A percentile compares a stretch with the other conserved stretches of the same genome.
Conservation (phyloP, 2,797 vertebrate genomes). For the Sparidentex hasta region DNA sequence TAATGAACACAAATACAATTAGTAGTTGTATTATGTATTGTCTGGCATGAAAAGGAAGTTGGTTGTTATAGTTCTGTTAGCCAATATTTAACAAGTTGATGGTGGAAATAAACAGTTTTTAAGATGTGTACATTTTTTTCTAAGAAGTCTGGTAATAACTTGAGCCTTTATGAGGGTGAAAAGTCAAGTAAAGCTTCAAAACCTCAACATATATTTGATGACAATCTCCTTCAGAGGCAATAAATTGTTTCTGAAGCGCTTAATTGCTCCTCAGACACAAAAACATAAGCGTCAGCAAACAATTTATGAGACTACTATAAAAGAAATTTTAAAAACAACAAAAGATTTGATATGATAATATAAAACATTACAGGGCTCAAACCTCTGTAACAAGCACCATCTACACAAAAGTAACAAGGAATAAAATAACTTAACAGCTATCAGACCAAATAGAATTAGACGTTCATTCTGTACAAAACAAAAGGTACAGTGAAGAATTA, state of each 20-base stretch:
- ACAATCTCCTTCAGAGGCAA: background rate
- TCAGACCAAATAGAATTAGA: background rate
- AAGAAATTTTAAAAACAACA: background rate
- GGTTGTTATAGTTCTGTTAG: background rate
- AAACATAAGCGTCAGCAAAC: background rate
- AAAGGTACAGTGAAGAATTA: background rate
- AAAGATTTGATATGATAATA: background rate
- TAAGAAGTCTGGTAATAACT: background rate
- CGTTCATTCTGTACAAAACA: background rate
- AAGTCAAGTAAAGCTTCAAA: background rate
- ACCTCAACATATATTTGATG: background rate
- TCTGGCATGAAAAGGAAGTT: background rate
- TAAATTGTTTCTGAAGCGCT: background rate
- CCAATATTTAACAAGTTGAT: background rate
- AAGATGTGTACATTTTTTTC: background rate
- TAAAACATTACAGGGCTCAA: background rate
- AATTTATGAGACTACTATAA: too few species aligned
- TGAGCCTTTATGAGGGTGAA: background rate
- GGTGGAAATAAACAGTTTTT: constrained; percentile 32
- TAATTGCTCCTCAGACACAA: background rate
- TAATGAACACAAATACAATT: background rate
- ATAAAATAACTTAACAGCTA: background rate
- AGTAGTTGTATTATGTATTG: constrained; percentile 23
- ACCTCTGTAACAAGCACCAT: background rate
- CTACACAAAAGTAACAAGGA: background rate